Base-by-base conservation (phyloP, 1,140 invertebrate species). In the Carposina sasakii region DNA sequence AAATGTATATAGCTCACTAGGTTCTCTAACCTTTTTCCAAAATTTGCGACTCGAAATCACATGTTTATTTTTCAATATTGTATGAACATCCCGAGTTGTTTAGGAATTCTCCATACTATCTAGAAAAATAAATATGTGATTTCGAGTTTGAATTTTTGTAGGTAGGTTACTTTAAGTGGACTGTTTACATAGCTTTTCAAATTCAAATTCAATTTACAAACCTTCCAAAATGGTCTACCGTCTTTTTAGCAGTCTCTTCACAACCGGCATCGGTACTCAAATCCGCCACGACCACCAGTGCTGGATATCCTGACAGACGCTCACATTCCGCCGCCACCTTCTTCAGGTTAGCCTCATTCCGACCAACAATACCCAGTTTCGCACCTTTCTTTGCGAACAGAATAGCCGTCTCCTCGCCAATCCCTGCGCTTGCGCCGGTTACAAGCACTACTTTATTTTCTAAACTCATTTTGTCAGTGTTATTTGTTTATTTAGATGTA, bases 341-440 rank as follows among this genome's bases (percentile, higher is more conserved):
- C 45, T 63, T 49, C 3, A 87, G 51, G 16, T 76, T 85, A 0
- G 56, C 82, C 26, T 84, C 67, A 78, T 96, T 94, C n/a, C 94
- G 86, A n/a, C 94, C 94, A 17, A 89, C 90, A 5, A 96, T 49
- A 0, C 86, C 85, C n/a, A 94, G 60, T 1, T 56, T 85, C 0
- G 92, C 93, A 3, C 92, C 92, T 3, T 91, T 72, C 24, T 88
- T 85, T 2, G 93, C 89, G 56, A 96, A 88, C 43, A 91, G 81
- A 30, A 92, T 54, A 0, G 94, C 93, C 8, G 91, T 92, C 2
- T 89, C 91, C 33, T 90, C 89, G 28, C 94, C 94, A 56, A 96
- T 96, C 3, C 95, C 95, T 12, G 92, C 94, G 72, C 92, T 94
- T 0, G 93, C 94, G 45, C 94, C 94, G 0, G 90, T 91, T 48